These are phyloP conservation scores for Lingula anatina DNA, from an alignment of 2,888 invertebrate genomes.

Conservation along the genomic window DNA sequence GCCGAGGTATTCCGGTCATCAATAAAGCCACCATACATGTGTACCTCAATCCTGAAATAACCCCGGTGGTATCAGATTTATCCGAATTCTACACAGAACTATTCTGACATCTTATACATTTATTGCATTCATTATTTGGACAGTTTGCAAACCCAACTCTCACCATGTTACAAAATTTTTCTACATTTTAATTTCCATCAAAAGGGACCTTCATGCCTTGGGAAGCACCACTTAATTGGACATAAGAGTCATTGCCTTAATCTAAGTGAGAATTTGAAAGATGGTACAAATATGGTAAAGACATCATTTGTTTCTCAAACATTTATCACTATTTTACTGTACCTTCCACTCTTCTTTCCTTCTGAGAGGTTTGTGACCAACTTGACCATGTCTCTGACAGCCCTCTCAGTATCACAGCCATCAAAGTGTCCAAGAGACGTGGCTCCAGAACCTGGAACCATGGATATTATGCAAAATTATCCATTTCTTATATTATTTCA, in stretches of 20 bases:
- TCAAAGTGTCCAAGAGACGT: conserved; percentile 58
- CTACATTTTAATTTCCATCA: too few relatives aligned
- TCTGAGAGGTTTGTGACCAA: conserved; percentile 77
- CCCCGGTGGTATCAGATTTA: too few relatives aligned
- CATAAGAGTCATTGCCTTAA: too few relatives aligned
- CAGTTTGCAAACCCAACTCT: too few relatives aligned
- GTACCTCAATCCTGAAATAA: conserved; percentile 72
- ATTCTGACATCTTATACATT: not conserved
- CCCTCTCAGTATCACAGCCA: conserved; percentile 79
- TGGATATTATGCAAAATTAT: too few relatives aligned
- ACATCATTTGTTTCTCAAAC: too few relatives aligned
- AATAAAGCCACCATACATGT: conserved; percentile 85
- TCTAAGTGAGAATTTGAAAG: too few relatives aligned
- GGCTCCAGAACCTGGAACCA: conserved; percentile 76
- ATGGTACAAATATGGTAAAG: too few relatives aligned
- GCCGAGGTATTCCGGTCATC: conserved; percentile 83
- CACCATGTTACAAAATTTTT: too few relatives aligned
- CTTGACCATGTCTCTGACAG: conserved; percentile 75
- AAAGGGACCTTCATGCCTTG: too few relatives aligned
- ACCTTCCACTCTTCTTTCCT: conserved; percentile 5
- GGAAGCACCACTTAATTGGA: too few relatives aligned
- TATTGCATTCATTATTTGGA: not conserved
- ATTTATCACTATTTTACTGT: too few relatives aligned
- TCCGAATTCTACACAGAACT: not conserved
- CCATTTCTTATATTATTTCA: not conserved